These are phyloP conservation scores for Polymixis flavicincta DNA, from an alignment of 2,888 invertebrate species.

Conservation along the genomic window DNA sequence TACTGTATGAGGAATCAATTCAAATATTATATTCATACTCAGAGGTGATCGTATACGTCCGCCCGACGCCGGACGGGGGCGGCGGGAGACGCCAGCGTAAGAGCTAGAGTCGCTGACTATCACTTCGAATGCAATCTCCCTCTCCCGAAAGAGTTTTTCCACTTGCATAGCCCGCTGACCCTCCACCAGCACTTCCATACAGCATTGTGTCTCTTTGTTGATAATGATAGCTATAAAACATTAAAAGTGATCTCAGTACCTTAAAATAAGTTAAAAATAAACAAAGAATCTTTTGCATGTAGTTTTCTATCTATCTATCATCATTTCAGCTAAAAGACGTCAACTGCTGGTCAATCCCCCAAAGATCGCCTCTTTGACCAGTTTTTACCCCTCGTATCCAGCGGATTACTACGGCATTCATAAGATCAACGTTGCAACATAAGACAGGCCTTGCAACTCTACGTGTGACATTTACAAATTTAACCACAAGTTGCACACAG, in stretches of 20 bases:
- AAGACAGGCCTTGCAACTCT: background rate
- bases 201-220: conserved; percentile 73
- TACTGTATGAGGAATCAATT: background rate
- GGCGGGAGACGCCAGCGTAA: conserved; percentile 22
- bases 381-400: background rate
- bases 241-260: background rate
- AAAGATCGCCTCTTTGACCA: background rate
- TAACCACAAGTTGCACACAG: background rate
- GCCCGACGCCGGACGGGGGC: conserved; percentile 52
- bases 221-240: conserved; percentile 81
- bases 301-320: no score
- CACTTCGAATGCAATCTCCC: conserved; percentile 78
- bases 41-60: conserved; percentile 64
- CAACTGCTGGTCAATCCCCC: background rate
- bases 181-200: conserved; percentile 81
- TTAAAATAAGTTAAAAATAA: no score
- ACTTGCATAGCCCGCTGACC: conserved; percentile 77
- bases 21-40: conserved; percentile 56
- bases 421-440: background rate
- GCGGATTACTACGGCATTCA: background rate
- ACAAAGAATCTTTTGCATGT: background rate
- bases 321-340: background rate
- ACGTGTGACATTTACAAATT: background rate
- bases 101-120: conserved; percentile 67
- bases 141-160: conserved; percentile 79